phyloP scores from a whole-genome alignment of 2,113 vertebrate species.

The Heptranchias perlo region DNA sequence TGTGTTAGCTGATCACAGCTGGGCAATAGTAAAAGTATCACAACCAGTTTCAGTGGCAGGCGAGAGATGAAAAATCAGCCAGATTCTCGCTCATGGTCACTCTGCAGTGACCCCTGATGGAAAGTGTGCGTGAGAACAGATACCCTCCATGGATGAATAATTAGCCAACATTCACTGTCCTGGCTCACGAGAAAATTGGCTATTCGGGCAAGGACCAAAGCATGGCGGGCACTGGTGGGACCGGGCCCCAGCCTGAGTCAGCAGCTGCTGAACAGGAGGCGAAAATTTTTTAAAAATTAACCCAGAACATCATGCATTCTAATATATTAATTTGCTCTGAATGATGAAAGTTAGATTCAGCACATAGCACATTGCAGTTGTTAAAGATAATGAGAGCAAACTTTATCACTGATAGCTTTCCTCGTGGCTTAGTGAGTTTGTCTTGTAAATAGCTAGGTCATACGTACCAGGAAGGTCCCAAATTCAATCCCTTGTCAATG shows the following conservation, averaged over 20 bases:
- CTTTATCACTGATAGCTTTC: neutral
- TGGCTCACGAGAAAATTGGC: neutral
- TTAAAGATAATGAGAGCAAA: neutral
- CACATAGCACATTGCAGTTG: neutral
- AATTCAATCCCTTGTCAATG: too few species aligned
- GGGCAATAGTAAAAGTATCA: neutral
- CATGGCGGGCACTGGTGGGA: neutral
- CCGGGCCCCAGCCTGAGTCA: neutral
- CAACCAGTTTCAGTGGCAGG: neutral
- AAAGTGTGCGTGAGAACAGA: neutral
- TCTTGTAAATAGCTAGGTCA: neutral
- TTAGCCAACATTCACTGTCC: neutral
- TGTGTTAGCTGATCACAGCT: neutral
- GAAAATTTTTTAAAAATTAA: neutral
- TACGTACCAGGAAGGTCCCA: too few species aligned
- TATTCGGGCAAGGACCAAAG: neutral
- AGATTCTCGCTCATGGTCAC: neutral
- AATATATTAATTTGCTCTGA: neutral
- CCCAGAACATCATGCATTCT: neutral
- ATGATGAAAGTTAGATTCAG: neutral
- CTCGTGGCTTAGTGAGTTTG: neutral
- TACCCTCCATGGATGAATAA: neutral
- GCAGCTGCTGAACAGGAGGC: neutral
- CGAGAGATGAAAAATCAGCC: neutral
- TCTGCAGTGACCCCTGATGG: neutral